Base-by-base conservation (phyloP, 1,140 invertebrate genomes). In the Panagrolaimus sp. region DNA sequence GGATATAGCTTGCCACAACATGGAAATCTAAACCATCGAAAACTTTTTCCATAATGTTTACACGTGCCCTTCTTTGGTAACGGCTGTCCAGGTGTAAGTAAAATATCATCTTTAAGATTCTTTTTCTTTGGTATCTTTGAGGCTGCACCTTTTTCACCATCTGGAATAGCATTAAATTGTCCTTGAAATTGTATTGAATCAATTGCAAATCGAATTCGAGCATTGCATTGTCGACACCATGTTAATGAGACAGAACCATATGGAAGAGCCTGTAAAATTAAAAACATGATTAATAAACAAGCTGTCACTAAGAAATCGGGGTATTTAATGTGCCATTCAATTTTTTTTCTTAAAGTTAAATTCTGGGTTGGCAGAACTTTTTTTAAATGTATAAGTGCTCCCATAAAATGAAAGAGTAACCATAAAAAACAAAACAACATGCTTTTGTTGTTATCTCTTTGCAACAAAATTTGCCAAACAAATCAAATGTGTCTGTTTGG, bases 11-110 rank as follows among this genome's bases (percentile, higher is more conserved):
- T 83, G 25, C 84, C 84, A 78, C 84, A 85, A 62, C 84, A 85
- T 14, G 84, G 84, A 74, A 85, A 85, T 67, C 83, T 80, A 9
- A 85, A 76, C 84, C 84, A 85, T 20, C 84, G 74, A 70, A 75
- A 84, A 72, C 84, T 85, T 62, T 84, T 84, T 75, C 84, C 84
- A 75, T 84, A 85, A 72, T 85, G 84, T 67, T 80, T 83, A 69
- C 84, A 85, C 8, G 83, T 76, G 23, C 84, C 84, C 69, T 80
- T 78, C n/a, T 77, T 70, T 45, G 84, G 84, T 20, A 85, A 72
- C 5, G 84, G 82, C 53, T 78, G 75, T 8, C 84, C 84, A 64
- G 80, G 78, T 65, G 82, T 75, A 47, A 85, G 83, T 9, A 79
- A 74, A 66, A 68, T 64, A 66, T 71, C 75, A 20, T 48, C 48